Evolutionary conservation across 2,888 invertebrate species (phyloP).

Genomic region (Macrophya alboannulata): DNA sequence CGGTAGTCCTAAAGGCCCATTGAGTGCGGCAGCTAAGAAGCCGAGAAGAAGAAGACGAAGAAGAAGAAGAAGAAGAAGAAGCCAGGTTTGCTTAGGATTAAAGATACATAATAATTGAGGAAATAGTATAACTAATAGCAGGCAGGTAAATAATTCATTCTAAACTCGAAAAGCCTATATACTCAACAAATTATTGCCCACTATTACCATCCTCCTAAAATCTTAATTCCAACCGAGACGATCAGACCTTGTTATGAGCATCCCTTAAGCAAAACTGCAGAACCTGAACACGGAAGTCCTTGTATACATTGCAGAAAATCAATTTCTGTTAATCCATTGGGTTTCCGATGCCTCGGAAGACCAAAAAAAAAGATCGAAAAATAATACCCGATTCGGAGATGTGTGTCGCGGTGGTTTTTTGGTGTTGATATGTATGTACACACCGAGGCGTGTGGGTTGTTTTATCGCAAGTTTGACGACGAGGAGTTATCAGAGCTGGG

Average conservation of each 20-base stretch:
- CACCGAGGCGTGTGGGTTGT: constrained; percentile 29
- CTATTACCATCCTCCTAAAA: neutral
- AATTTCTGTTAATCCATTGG: neutral
- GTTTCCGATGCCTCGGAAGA: neutral
- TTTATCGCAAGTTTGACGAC: constrained; percentile 38
- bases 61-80: neutral
- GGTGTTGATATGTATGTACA: neutral
- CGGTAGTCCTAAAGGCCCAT: neutral
- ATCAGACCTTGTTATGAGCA: neutral
- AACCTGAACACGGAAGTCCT: no score
- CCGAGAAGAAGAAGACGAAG: neutral
- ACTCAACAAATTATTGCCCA: constrained; percentile 41
- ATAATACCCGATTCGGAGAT: neutral
- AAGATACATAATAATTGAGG: constrained; percentile 46
- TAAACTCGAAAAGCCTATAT: constrained; percentile 1
- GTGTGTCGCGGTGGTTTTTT: neutral
- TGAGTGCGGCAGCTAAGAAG: neutral
- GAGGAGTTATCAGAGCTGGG: constrained; percentile 41
- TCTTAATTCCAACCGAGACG: neutral
- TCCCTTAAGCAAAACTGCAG: no score
- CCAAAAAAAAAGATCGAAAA: neutral
- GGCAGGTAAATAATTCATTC: constrained; percentile 44
- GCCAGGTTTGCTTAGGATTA: constrained; percentile 49
- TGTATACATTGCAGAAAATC: no score
- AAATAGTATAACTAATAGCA: constrained; percentile 6